Evolutionary conservation across 2,888 invertebrate species (phyloP).

Genomic region (Drosophila quinaria): DNA sequence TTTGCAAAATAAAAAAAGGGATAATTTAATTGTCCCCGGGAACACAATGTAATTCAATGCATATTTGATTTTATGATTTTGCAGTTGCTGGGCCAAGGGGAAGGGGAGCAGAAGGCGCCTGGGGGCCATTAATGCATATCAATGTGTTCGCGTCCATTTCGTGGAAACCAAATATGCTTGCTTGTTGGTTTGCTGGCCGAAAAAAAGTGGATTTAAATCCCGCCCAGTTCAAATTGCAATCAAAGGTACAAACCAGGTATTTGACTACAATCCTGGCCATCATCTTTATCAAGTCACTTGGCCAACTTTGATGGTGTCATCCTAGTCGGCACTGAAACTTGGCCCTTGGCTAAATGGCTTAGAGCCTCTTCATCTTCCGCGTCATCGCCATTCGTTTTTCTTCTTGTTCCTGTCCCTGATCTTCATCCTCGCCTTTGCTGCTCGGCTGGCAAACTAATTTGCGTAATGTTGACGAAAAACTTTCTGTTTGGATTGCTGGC

Average conservation of each 20-base stretch:
- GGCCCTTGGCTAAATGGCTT: conserved; percentile 60
- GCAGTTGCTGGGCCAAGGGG: conserved; percentile 33
- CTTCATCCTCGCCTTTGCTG: conserved; percentile 31
- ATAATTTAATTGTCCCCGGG: conserved; percentile 75
- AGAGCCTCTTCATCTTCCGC: conserved; percentile 38
- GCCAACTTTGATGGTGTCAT: conserved; percentile 13
- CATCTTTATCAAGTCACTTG: conserved; percentile 21
- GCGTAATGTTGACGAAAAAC: conserved; percentile 79
- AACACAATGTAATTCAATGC: conserved; percentile 75
- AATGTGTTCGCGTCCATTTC: conserved; percentile 16
- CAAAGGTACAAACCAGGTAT: conserved; percentile 2
- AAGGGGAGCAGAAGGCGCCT: neutral
- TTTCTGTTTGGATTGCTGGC: conserved; percentile 45
- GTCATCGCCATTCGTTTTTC: neutral
- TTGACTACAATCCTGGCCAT: conserved; percentile 23
- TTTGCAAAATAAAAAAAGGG: conserved; percentile 44
- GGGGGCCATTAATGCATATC: conserved; percentile 54
- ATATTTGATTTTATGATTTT: conserved; percentile 78
- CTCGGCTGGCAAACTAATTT: conserved; percentile 78
- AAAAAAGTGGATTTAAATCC: conserved; percentile 11
- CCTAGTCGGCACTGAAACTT: conserved; percentile 29
- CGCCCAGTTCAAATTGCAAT: conserved; percentile 3
- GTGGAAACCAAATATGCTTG: neutral
- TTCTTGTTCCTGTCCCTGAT: too few species aligned
- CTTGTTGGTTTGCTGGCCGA: neutral